These are phyloP conservation scores for Peromyscus maniculatus DNA, from an alignment of 2,113 vertebrate genomes.

Conservation along the genomic window DNA sequence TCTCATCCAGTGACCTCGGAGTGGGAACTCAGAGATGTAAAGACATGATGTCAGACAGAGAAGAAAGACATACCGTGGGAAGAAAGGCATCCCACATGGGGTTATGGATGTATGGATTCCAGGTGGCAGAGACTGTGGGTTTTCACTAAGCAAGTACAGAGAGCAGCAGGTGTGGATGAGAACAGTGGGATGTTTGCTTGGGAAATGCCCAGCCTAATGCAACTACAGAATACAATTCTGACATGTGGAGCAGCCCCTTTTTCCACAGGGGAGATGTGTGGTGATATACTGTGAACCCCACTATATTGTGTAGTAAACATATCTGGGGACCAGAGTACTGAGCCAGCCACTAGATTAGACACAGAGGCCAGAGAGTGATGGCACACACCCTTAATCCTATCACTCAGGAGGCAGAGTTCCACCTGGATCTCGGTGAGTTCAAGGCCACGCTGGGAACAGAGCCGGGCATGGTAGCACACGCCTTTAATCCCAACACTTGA, in stretches of 20 bases:
- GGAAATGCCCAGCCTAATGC: neutral
- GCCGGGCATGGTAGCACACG: too few relatives aligned
- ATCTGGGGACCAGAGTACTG: too few relatives aligned
- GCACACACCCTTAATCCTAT: too few relatives aligned
- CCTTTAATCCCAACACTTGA: too few relatives aligned
- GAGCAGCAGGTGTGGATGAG: neutral
- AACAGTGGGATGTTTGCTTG: neutral
- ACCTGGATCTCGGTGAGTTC: too few relatives aligned
- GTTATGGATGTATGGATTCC: neutral
- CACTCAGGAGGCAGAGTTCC: too few relatives aligned
- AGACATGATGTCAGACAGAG: neutral
- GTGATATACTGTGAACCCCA: too few relatives aligned
- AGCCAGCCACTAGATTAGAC: too few relatives aligned
- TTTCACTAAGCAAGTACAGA: neutral
- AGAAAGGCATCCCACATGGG: accelerated
- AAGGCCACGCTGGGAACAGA: too few relatives aligned
- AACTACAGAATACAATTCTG: neutral
- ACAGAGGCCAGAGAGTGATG: too few relatives aligned
- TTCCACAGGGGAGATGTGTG: neutral
- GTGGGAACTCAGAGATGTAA: neutral
- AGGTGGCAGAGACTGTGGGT: neutral
- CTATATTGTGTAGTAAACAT: too few relatives aligned
- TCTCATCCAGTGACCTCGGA: neutral
- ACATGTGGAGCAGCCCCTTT: neutral
- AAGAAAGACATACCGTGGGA: neutral